A percentile compares a stretch with the other conserved stretches of the same genome.
Conservation (phyloP, 1,140 invertebrate genomes). For the Schlechtendalia chinensis region DNA sequence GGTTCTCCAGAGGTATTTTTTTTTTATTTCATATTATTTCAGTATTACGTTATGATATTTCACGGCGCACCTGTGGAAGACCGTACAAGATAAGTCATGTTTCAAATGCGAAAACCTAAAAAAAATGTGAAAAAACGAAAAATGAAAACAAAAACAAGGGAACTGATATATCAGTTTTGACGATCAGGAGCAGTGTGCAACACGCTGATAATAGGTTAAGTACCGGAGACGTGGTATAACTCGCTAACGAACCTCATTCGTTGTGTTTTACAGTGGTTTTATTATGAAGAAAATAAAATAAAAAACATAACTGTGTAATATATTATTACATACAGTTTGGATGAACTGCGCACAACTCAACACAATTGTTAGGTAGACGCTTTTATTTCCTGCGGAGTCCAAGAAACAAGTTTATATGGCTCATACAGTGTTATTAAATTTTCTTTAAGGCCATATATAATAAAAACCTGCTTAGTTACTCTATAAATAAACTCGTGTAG, state of each 20-base stretch:
- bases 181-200: slow-evolving; percentile 16
- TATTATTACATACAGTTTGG: background rate
- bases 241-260: background rate
- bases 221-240: slow-evolving; percentile 11
- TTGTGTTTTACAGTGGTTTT: background rate
- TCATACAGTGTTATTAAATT: background rate
- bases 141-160: background rate
- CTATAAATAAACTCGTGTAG: background rate
- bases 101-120: background rate
- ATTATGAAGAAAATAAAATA: background rate
- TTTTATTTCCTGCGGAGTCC: background rate
- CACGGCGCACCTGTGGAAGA: background rate
- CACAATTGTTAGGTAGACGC: background rate
- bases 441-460: background rate
- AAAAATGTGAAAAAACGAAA: background rate
- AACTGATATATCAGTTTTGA: background rate
- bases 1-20: background rate
- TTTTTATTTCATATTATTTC: slow-evolving; percentile 12
- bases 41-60: background rate
- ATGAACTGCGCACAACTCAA: background rate
- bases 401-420: background rate
- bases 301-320: background rate
- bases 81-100: slow-evolving; percentile 38
- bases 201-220: slow-evolving; percentile 15
- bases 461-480: background rate